Evolutionary conservation across 2,888 invertebrate species (phyloP), one percentile per base, ranked within the genome.

Genomic region (Biston stratarius): DNA sequence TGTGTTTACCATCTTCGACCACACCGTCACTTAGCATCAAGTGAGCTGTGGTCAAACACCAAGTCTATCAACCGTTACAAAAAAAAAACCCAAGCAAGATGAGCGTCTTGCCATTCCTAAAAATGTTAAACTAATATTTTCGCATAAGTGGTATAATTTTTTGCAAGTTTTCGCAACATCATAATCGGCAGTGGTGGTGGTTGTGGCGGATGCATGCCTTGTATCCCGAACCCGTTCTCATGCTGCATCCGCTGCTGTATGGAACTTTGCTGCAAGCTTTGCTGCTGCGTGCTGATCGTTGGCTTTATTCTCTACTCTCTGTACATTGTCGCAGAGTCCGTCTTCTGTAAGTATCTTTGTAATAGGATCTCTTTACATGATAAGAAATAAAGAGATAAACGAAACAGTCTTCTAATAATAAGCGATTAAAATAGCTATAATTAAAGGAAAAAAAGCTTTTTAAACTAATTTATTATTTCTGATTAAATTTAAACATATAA

Each of bases 101-200:
- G n/a, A n/a, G n/a, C n/a, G n/a, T n/a, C n/a, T n/a, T n/a, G n/a
- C n/a, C n/a, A n/a, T n/a, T n/a, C n/a, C n/a, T n/a, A n/a, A n/a
- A n/a, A n/a, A n/a, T 11, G 0, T 11, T 44, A 11, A 5, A 44
- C n/a, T 10, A 5, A 8, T 44, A 12, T 44, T 10, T 11, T 5
- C 11, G 9, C 11, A 5, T 12, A 47, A 47, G 15, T n/a, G 47
- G 48, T n/a, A 15, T 53, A 6, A n/a, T 24, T 63, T 52, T 12
- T 65, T 15, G 38, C 12, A 24, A 87, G 87, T 79, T 85, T 86
- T 67, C 84, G 85, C 42, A 87, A 87, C 77, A 76, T 83, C 70
- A 67, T 85, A 65, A 84, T 87, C 58, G 83, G 87, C 11, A 78
- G 84, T 1, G 73, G 84, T 14, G 74, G n/a, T 3, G 24, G 24